These are phyloP conservation scores for Elmis aenea DNA, from an alignment of 2,888 invertebrate species.

Conservation along the genomic window DNA sequence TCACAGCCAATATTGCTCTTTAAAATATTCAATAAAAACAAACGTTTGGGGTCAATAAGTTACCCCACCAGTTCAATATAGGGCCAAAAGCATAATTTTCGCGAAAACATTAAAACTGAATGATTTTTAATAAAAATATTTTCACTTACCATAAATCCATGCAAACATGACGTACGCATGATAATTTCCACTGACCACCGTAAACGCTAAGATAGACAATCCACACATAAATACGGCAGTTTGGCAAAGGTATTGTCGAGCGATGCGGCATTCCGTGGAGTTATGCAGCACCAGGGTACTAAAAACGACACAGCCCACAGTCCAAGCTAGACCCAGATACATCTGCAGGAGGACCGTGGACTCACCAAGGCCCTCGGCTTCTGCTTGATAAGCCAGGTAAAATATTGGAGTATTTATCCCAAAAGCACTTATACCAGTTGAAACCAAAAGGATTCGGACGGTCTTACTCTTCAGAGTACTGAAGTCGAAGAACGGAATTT, in stretches of 20 bases:
- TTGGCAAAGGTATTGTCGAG: conserved; percentile 78
- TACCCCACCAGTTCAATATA: too few relatives aligned
- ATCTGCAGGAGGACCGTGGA: conserved; percentile 47
- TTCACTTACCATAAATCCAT: conserved; percentile 72
- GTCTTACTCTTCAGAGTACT: conserved; percentile 80
- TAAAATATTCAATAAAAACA: too few relatives aligned
- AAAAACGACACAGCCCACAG: conserved; percentile 74
- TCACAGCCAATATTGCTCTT: too few relatives aligned
- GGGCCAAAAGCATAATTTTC: too few relatives aligned
- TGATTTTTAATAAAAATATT: too few relatives aligned
- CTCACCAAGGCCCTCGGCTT: conserved; percentile 62
- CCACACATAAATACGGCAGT: conserved; percentile 76
- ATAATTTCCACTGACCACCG: conserved; percentile 70
- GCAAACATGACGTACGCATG: conserved; percentile 75
- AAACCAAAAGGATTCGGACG: conserved; percentile 73
- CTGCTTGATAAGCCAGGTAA: conserved; percentile 74
- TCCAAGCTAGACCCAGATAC: conserved; percentile 78
- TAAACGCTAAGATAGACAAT: conserved; percentile 69
- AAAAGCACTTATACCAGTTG: conserved; percentile 73
- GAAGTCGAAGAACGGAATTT: conserved; percentile 82
- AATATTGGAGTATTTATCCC: conserved; percentile 84
- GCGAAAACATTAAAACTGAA: too few relatives aligned
- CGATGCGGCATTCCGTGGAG: conserved; percentile 78
- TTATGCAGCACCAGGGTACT: conserved; percentile 79
- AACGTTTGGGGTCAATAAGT: too few relatives aligned